Percentiles rank a stretch among this genome's conserved stretches.
phyloP scores from a whole-genome alignment of 30 jellyfish, hydroid and myxozoan species.

The Aurelia aurita region DNA sequence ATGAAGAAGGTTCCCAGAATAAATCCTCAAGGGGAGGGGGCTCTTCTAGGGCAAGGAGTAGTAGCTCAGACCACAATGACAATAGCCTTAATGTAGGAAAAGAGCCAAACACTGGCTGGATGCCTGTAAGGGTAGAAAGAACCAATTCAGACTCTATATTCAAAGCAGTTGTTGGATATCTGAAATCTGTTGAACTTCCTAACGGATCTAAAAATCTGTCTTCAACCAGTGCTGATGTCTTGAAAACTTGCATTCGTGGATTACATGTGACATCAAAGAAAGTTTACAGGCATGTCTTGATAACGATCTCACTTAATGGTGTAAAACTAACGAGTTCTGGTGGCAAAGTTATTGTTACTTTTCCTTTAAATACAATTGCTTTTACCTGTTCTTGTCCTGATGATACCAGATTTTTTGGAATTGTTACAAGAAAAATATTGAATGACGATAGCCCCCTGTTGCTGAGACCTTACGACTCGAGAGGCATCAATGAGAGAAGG shows the following conservation, averaged over 20 bases:
- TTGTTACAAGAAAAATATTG: constrained; percentile 73
- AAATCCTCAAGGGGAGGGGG: no score
- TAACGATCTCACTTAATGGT: constrained; percentile 67
- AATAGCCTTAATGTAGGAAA: neutral
- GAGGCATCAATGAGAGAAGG: neutral
- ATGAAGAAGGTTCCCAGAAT: neutral
- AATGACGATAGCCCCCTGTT: constrained; percentile 22
- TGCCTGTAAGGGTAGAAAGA: no score
- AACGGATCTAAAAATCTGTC: constrained; percentile 36
- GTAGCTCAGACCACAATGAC: neutral
- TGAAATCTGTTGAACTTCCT: constrained; percentile 83
- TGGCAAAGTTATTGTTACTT: constrained; percentile 62
- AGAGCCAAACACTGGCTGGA: no score
- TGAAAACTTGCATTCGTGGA: constrained; percentile 57
- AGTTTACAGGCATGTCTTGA: constrained; percentile 32
- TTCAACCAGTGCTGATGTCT: constrained; percentile 61
- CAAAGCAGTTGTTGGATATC: constrained; percentile 62
- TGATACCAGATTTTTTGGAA: constrained; percentile 77
- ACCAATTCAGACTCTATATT: neutral
- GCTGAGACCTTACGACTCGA: constrained; percentile 6
- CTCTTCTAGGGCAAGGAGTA: neutral
- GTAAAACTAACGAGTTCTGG: constrained; percentile 28
- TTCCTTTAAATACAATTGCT: constrained; percentile 69
- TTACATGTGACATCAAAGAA: constrained; percentile 43
- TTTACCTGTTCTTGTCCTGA: constrained; percentile 80